These are phyloP conservation scores for Mormyrus hasselquistii DNA, from an alignment of 2,797 vertebrate species.

Conservation along the genomic window DNA sequence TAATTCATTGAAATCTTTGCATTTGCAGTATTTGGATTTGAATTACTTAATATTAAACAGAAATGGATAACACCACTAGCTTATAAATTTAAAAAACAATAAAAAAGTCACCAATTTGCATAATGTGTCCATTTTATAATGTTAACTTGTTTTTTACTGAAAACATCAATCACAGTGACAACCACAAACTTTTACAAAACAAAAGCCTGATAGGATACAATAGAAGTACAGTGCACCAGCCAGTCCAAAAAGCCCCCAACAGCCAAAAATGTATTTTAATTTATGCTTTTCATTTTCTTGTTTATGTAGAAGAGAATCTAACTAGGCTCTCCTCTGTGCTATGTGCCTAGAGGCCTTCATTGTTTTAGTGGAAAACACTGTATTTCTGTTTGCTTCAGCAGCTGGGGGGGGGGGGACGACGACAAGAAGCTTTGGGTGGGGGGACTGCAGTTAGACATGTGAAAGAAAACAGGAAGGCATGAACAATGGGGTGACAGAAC, in stretches of 20 bases:
- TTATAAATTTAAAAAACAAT: neutral
- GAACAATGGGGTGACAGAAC: conserved; percentile 30
- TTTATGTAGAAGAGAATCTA: neutral
- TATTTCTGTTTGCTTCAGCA: conserved; percentile 17
- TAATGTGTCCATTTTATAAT: neutral
- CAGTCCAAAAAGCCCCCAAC: neutral
- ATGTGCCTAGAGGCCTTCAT: neutral
- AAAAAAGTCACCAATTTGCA: neutral
- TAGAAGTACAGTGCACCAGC: neutral
- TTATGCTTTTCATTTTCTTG: neutral
- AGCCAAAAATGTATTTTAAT: conserved; percentile 3
- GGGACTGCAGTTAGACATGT: conserved; percentile 12
- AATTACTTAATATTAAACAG: neutral
- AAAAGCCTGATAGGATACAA: neutral
- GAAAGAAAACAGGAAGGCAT: conserved; percentile 35
- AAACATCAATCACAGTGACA: neutral
- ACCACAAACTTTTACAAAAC: neutral
- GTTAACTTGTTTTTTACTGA: neutral
- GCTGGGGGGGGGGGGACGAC: neutral
- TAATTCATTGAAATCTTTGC: neutral
- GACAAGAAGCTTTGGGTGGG: neutral
- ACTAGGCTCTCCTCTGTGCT: neutral
- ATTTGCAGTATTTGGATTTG: neutral
- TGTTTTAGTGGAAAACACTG: conserved; percentile 18
- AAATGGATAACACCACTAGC: neutral